These are phyloP conservation scores for Callaeas wilsoni DNA, from an alignment of 2,113 vertebrate species.

Conservation along the genomic window DNA sequence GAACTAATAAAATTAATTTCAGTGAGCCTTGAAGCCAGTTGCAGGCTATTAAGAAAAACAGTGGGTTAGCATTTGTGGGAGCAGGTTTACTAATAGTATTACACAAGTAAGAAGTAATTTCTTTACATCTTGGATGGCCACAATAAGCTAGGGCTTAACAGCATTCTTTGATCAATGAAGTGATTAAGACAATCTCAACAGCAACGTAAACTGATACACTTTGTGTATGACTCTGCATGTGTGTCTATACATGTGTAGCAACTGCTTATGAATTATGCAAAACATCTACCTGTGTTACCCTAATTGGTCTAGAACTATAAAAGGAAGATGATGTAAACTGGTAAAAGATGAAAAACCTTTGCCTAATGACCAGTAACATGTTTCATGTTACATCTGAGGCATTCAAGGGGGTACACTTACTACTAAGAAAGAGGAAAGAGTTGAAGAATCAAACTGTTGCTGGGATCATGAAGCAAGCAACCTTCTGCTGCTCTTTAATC, in stretches of 20 bases:
- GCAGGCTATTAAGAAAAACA: conserved; percentile 24
- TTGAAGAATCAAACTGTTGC: background rate
- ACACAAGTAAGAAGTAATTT: background rate
- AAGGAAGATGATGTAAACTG: background rate
- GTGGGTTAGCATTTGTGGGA: conserved; percentile 6
- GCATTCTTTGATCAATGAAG: background rate
- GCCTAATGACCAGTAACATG: background rate
- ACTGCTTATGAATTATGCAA: background rate
- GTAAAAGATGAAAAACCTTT: background rate
- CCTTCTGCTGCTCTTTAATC: background rate
- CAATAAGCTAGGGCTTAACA: background rate
- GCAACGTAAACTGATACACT: background rate
- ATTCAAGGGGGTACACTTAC: background rate
- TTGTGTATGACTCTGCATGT: background rate
- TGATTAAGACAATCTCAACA: background rate
- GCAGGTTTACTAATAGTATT: background rate
- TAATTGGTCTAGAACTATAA: background rate
- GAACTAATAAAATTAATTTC: conserved; percentile 48
- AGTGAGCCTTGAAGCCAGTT: conserved; percentile 37
- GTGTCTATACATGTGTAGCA: background rate
- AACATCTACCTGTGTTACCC: background rate
- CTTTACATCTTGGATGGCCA: background rate
- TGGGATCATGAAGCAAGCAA: background rate
- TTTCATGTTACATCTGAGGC: background rate
- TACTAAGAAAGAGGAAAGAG: background rate